phyloP scores from a whole-genome alignment of 2,113 vertebrate genomes.

The Callipepla californica region DNA sequence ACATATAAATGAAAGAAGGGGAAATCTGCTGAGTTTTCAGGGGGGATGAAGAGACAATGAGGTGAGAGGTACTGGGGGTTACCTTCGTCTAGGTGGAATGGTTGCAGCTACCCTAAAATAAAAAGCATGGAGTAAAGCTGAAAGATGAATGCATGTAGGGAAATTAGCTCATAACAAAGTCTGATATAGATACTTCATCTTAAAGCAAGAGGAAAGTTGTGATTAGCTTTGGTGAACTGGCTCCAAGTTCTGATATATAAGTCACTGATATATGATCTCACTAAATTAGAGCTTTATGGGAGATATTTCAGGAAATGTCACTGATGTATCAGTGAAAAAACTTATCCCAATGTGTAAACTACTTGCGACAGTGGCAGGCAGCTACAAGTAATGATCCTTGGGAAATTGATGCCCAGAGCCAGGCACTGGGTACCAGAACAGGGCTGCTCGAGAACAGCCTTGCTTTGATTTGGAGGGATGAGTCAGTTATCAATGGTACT shows the following conservation, averaged over 20 bases:
- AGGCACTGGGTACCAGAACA: rapidly evolving
- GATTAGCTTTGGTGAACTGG: background rate
- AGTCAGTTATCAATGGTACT: background rate
- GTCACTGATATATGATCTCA: background rate
- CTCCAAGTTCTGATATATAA: background rate
- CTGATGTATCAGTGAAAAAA: background rate
- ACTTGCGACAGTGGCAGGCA: background rate
- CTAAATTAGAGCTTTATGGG: background rate
- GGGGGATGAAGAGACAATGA: background rate
- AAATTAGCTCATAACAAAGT: background rate
- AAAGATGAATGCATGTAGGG: background rate
- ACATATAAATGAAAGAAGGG: background rate
- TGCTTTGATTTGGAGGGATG: background rate
- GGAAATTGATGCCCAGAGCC: background rate
- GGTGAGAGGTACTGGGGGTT: background rate
- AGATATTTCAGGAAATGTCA: background rate
- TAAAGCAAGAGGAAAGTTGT: background rate
- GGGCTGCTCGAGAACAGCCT: background rate
- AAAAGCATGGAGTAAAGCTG: background rate
- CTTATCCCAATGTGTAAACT: background rate
- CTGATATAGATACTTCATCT: rapidly evolving
- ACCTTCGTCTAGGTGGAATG: background rate
- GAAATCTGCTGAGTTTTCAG: background rate
- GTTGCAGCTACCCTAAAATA: background rate
- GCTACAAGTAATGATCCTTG: background rate